These are phyloP conservation scores for Andrena minutula DNA, from an alignment of 2,888 invertebrate species.

Conservation along the genomic window DNA sequence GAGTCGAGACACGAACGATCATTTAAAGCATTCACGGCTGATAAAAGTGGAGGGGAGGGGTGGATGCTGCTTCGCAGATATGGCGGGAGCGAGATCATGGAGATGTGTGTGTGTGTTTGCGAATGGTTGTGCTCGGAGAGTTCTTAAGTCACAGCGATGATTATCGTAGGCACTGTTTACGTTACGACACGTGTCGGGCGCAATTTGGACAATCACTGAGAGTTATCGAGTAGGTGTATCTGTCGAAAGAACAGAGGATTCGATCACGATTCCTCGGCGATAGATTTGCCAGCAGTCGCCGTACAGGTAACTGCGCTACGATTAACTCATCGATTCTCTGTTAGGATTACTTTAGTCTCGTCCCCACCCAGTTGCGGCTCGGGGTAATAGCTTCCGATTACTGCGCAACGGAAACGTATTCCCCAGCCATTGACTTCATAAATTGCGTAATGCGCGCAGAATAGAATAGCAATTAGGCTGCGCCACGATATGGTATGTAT, in stretches of 20 bases:
- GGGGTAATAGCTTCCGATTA: constrained; percentile 43
- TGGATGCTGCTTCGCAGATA: no score
- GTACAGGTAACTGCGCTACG: constrained; percentile 36
- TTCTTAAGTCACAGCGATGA: no score
- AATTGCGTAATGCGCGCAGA: constrained; percentile 27
- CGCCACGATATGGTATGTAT: background rate
- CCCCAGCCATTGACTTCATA: constrained; percentile 13
- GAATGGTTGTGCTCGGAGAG: no score
- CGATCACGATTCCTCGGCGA: constrained; percentile 10
- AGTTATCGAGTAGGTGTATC: no score
- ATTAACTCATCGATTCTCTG: constrained; percentile 59
- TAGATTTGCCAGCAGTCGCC: constrained; percentile 28
- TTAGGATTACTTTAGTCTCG: constrained; percentile 54
- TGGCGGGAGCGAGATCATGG: no score
- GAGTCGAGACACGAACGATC: constrained; percentile 14
- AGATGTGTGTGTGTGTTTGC: no score
- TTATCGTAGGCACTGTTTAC: no score
- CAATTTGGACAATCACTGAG: no score
- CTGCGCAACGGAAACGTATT: constrained; percentile 40
- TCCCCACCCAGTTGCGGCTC: constrained; percentile 27
- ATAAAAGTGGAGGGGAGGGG: background rate
- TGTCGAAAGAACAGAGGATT: no score
- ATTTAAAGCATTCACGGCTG: constrained; percentile 12
- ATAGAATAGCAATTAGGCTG: background rate
- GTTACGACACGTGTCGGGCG: no score